Evolutionary conservation across 2,113 vertebrate species (phyloP).

Genomic region (Sylvia atricapilla): DNA sequence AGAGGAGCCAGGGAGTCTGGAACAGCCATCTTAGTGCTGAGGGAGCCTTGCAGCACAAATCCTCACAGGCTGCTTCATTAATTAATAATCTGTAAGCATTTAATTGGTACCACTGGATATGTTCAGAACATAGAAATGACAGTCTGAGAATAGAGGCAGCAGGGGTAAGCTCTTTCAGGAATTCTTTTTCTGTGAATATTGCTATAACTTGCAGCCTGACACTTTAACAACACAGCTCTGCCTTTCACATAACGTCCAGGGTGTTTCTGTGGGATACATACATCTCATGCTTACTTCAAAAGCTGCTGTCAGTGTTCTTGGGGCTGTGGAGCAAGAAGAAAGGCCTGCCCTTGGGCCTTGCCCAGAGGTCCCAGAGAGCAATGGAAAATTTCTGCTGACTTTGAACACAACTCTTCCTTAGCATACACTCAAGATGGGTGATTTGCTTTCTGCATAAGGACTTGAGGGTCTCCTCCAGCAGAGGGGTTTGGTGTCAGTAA

Average conservation of each 20-base stretch:
- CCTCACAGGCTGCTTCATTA: neutral
- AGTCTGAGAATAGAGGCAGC: neutral
- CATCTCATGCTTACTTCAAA: neutral
- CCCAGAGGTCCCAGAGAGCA: neutral
- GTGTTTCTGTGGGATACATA: neutral
- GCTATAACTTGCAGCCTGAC: neutral
- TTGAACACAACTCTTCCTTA: neutral
- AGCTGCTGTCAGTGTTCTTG: neutral
- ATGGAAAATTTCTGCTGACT: neutral
- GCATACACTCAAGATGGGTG: neutral
- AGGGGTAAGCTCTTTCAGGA: neutral
- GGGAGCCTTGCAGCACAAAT: slow-evolving; percentile 1
- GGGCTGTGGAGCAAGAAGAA: neutral
- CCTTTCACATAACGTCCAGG: neutral
- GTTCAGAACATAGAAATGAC: neutral
- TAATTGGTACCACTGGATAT: slow-evolving; percentile 33
- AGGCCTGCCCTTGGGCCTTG: neutral
- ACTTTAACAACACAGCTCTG: neutral
- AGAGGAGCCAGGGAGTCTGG: neutral
- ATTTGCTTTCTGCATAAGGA: fast-evolving
- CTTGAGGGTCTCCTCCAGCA: neutral
- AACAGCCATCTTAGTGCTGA: neutral
- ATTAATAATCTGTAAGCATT: slow-evolving; percentile 39
- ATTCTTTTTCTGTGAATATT: neutral
- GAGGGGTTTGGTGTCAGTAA: neutral